Percentiles rank a stretch among this genome's conserved stretches.
phyloP scores from a whole-genome alignment of 2,797 vertebrate species.

The Gobionotothen gibberifrons region DNA sequence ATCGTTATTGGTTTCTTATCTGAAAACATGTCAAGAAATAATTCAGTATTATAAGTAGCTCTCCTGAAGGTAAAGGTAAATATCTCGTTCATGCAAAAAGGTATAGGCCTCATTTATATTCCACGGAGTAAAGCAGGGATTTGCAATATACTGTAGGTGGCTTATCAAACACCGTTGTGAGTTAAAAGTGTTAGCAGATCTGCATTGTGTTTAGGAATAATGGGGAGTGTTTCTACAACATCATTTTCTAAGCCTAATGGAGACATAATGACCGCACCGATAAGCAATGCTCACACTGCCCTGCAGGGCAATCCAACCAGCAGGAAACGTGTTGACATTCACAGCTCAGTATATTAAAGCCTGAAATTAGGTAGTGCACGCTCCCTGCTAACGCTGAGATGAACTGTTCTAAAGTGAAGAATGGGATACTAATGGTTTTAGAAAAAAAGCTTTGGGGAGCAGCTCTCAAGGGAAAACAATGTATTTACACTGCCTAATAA shows the following conservation, averaged over 20 bases:
- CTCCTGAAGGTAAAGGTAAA: slow-evolving; percentile 14
- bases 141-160: not conserved
- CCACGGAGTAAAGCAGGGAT: not conserved
- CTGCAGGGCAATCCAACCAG: slow-evolving; percentile 23
- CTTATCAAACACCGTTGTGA: slow-evolving; percentile 10
- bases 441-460: not conserved
- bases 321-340: slow-evolving; percentile 21
- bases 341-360: slow-evolving; percentile 20
- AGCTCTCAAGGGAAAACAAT: not conserved
- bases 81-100: not conserved
- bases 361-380: slow-evolving; percentile 7
- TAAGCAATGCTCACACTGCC: slow-evolving; percentile 6
- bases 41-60: slow-evolving; percentile 4
- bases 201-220: slow-evolving; percentile 12
- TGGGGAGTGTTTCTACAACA: not conserved
- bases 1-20: slow-evolving; percentile 31
- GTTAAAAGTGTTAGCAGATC: slow-evolving; percentile 23
- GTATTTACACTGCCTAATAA: not conserved
- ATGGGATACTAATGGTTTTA: not conserved
- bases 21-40: not conserved
- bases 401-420: slow-evolving; percentile 12
- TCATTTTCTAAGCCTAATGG: slow-evolving; percentile 17
- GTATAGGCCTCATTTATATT: slow-evolving; percentile 26
- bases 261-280: not conserved
- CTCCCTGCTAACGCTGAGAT: not conserved